Base-by-base conservation (phyloP, 2,113 vertebrate species). In the Xiphorhynchus elegans region DNA sequence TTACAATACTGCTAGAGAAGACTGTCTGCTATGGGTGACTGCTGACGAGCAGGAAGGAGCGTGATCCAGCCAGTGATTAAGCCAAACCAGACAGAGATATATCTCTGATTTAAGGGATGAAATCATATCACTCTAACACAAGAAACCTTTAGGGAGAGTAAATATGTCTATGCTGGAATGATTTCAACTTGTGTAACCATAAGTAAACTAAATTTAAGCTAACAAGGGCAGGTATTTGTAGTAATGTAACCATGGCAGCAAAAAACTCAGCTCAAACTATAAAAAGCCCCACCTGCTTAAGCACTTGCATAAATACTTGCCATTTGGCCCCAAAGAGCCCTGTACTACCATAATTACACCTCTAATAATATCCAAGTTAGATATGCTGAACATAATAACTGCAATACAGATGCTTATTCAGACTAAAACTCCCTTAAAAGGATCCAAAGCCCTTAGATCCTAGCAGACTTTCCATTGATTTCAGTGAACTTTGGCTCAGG, bases 141-240 rank as follows among this genome's bases (percentile, higher is more conserved):
- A 56, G 44, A 86, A 95, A 86, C 14, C 49, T 72, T 83, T 35
- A 68, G 29, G 56, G 76, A 93, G n/a, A 75, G 56, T 89, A 89
- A 96, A 81, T 94, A 76, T 28, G 19, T 62, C 77, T 94, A 39
- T 37, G 72, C 10, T 60, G 62, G 52, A 92, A 40, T 68, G 49
- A 84, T 44, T 94, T 87, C n/a, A 75, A 92, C 58, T 93, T 78
- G n/a, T 68, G 37, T 66, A 91, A 79, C 49, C 31, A 42, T 46
- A 82, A 21, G 2, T 35, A 92, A 92, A 56, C 14, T 63, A 89
- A 91, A 84, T 91, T 94, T 82, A 87, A 92, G 52, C 49, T 92
- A 95, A 89, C 44, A 84, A 79, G 91, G 91, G 49, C 93, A 94
- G 81, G 84, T 96, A 95, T 95, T 95, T 92, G 91, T 81, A 82